Percentiles rank a stretch among this genome's conserved stretches.
Conservation (phyloP, 2,888 invertebrate species). For the Acleris literana region DNA sequence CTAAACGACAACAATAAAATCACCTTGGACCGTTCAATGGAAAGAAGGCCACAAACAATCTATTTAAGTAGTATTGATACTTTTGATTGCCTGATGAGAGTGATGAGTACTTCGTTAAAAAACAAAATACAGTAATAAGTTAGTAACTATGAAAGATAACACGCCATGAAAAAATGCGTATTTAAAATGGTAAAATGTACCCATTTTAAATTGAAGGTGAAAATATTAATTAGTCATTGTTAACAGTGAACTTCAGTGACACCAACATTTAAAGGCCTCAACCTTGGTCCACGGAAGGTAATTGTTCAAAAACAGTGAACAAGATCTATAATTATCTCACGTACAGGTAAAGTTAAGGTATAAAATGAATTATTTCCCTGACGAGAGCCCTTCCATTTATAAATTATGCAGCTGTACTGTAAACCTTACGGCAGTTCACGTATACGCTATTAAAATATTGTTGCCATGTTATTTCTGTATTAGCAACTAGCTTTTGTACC, state of each 20-base stretch:
- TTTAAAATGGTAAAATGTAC: not conserved
- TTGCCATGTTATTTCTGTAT: too few species aligned
- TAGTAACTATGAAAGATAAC: too few species aligned
- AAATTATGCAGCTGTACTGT: not conserved
- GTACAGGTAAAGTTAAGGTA: slow-evolving; percentile 1
- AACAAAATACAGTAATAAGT: too few species aligned
- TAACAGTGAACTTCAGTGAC: slow-evolving; percentile 6
- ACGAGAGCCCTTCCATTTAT: not conserved
- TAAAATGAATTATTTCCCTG: not conserved
- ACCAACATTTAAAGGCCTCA: slow-evolving; percentile 1
- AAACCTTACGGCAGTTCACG: too few species aligned
- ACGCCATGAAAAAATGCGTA: too few species aligned
- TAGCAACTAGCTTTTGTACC: too few species aligned
- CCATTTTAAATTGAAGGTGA: not conserved
- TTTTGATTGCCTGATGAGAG: slow-evolving; percentile 47
- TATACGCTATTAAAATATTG: too few species aligned
- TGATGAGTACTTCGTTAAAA: slow-evolving; percentile 22
- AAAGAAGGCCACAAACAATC: slow-evolving; percentile 58
- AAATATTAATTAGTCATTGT: slow-evolving; percentile 2
- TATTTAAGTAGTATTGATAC: slow-evolving; percentile 55
- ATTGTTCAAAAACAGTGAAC: not conserved
- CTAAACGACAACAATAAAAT: slow-evolving; percentile 44
- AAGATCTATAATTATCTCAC: not conserved
- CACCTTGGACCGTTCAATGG: slow-evolving; percentile 55
- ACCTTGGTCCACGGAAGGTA: slow-evolving; percentile 9